Base-by-base conservation (phyloP, 2,888 invertebrate genomes). In the Amiota mariae region DNA sequence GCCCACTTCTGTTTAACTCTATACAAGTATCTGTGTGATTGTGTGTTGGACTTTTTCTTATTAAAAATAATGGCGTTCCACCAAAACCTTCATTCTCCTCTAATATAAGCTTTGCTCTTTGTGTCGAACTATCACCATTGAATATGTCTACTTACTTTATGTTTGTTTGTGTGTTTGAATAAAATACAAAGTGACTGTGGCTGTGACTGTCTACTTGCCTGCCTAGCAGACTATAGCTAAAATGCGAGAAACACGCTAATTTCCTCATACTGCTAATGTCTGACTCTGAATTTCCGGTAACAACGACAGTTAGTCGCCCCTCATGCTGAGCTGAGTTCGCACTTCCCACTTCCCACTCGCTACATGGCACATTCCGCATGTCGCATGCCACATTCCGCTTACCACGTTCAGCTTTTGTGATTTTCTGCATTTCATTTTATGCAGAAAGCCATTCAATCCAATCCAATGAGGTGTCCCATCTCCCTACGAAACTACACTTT, bases 221-320 rank as follows among this genome's bases (percentile, higher is more conserved):
- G 10, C 57, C 76, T 72, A 79, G 75, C 67, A 72, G 77, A 8
- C 13, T 15, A 54, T 13, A 54, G 54, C 54, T 13, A 13, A 54
- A 54, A 54, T 13, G 8, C 12, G 15, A 54, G 54, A 11, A 18
- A 18, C 15, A 59, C 79, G 84, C 82, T 84, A 84, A 85, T 84
- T 82, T 82, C 85, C 85, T 78, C 85, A 85, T 81, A 81, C 83
- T 85, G 84, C 77, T 77, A 80, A 77, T 72, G 79, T 78, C 78
- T 80, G 84, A 80, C 80, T 81, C 81, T 83, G 84, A 81, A 85
- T 84, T 85, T 84, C 81, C 85, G 85, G 70, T 79, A 18, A 20
- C 11, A n/a, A n/a, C 12, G 11, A 18, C 11, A 11, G 20, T 11
- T 20, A 59, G 59, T 59, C 20, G 20, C 18, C 59, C 11, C 9